Conservation (phyloP, 1,140 invertebrate species). For the Neodiprion fabricii region DNA sequence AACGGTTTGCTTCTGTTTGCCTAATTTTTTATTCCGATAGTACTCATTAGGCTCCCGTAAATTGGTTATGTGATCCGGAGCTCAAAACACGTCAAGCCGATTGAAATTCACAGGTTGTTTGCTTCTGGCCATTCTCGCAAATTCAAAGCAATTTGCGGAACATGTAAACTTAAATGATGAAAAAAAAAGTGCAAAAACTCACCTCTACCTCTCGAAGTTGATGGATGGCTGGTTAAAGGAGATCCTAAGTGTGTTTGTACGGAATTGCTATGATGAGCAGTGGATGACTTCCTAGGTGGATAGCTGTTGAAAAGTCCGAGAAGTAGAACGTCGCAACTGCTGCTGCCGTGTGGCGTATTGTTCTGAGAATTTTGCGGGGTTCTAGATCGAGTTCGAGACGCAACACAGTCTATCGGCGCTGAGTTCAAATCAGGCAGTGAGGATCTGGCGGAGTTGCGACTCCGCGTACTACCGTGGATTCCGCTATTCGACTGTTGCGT, state of each 20-base stretch:
- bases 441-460: slow-evolving; percentile 39
- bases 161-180: neutral
- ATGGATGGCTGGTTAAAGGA: slow-evolving; percentile 53
- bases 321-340: slow-evolving; percentile 32
- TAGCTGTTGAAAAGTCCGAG: slow-evolving; percentile 40
- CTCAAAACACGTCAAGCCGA: too few species aligned
- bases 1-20: too few species aligned
- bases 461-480: slow-evolving; percentile 43
- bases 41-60: too few species aligned
- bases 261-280: slow-evolving; percentile 39
- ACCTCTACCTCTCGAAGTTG: slow-evolving; percentile 58
- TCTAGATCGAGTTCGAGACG: slow-evolving; percentile 56
- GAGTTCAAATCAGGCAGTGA: slow-evolving; percentile 47
- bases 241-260: slow-evolving; percentile 38
- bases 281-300: slow-evolving; percentile 42
- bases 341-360: slow-evolving; percentile 37
- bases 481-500: slow-evolving; percentile 47
- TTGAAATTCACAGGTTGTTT: too few species aligned
- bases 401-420: slow-evolving; percentile 54
- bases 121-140: too few species aligned
- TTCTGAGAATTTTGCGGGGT: slow-evolving; percentile 52
- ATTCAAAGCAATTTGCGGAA: neutral
- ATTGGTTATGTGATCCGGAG: too few species aligned
- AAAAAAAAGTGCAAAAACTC: slow-evolving; percentile 34
- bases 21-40: too few species aligned